Evolutionary conservation across 2,888 invertebrate species (phyloP).

Genomic region (Yponomeuta plumbellus): DNA sequence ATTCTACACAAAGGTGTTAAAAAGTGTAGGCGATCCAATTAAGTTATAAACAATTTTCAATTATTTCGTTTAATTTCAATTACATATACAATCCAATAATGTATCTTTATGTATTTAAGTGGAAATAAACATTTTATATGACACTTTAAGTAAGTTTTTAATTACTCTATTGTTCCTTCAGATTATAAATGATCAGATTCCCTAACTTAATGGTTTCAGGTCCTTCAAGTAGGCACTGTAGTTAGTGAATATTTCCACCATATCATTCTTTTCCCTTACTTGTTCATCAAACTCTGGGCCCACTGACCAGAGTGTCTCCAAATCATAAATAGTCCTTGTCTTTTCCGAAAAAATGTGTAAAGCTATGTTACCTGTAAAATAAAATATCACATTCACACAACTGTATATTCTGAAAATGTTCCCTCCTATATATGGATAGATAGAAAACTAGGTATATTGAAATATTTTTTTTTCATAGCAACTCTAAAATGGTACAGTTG

Average conservation of each 20-base stretch:
- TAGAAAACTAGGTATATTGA: no score
- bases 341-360: slow-evolving; percentile 89
- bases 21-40: not conserved
- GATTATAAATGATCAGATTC: not conserved
- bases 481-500: no score
- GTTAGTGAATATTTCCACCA: slow-evolving; percentile 80
- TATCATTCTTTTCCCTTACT: slow-evolving; percentile 77
- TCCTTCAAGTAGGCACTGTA: slow-evolving; percentile 80
- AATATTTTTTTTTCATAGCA: no score
- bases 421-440: no score
- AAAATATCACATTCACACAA: slow-evolving; percentile 19
- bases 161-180: slow-evolving; percentile 15
- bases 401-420: no score
- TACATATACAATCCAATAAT: slow-evolving; percentile 51
- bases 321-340: slow-evolving; percentile 84
- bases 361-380: slow-evolving; percentile 89
- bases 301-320: slow-evolving; percentile 94
- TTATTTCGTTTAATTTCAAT: slow-evolving; percentile 43
- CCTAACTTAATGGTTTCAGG: slow-evolving; percentile 75
- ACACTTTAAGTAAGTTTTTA: slow-evolving; percentile 60
- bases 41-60: slow-evolving; percentile 1
- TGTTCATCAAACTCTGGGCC: slow-evolving; percentile 88
- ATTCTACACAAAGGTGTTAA: no score
- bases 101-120: slow-evolving; percentile 63
- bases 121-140: slow-evolving; percentile 76